phyloP scores from a whole-genome alignment of 2,113 vertebrate species.

The Centrocercus urophasianus region DNA sequence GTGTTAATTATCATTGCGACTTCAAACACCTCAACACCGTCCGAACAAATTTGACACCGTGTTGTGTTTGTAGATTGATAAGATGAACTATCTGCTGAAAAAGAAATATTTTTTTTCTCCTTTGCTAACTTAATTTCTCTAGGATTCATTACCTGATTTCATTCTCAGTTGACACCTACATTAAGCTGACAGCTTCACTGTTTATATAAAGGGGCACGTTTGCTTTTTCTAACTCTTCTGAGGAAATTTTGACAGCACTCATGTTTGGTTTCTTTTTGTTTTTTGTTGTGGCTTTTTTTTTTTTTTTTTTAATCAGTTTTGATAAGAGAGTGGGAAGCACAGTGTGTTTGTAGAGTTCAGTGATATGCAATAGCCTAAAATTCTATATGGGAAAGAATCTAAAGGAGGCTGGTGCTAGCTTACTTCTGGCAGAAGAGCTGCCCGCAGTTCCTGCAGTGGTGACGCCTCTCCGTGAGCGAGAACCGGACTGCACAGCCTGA shows the following conservation, averaged over 20 bases:
- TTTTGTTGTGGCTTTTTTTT: not conserved
- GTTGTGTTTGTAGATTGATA: not conserved
- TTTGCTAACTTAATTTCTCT: not conserved
- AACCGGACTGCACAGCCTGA: slow-evolving; percentile 92
- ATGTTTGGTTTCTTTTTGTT: not conserved
- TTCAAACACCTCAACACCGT: not conserved
- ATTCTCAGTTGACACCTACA: not conserved
- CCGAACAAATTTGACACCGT: not conserved
- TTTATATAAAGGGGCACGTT: not conserved
- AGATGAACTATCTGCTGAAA: not conserved
- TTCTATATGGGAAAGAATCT: not conserved
- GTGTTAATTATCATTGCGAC: not conserved
- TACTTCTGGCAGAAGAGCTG: slow-evolving; percentile 99
- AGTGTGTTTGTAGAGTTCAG: not conserved
- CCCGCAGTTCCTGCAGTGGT: slow-evolving; percentile 98
- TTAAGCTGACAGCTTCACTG: not conserved
- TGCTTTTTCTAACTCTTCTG: not conserved
- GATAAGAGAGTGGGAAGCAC: not conserved
- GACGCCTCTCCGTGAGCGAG: slow-evolving; percentile 94
- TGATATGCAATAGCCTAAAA: not conserved
- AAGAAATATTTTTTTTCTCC: not conserved
- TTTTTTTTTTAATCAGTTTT: not conserved
- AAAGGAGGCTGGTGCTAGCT: slow-evolving; percentile 31
- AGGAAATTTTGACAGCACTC: not conserved
- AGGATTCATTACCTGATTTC: not conserved